Evolutionary conservation across 1,140 invertebrate species (phyloP).

Genomic region (Aplysia californica): DNA sequence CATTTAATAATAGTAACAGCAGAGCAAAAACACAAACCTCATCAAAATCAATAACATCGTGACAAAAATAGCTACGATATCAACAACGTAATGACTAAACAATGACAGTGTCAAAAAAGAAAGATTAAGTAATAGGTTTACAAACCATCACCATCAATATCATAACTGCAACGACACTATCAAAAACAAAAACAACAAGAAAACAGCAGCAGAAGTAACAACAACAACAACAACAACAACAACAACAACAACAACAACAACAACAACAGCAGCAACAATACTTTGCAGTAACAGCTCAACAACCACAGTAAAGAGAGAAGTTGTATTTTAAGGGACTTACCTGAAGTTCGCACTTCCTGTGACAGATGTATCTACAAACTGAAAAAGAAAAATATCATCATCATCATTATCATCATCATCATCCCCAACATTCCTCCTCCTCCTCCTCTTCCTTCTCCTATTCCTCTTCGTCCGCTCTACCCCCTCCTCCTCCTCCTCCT

Average conservation of each 20-base stretch:
- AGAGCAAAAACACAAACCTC: background rate
- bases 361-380: conserved; percentile 39
- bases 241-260: background rate
- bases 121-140: background rate
- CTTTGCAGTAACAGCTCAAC: background rate
- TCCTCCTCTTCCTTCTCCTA: background rate
- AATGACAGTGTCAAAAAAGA: background rate
- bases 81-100: background rate
- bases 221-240: background rate
- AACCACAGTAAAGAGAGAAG: background rate
- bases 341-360: conserved; percentile 36
- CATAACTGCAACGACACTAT: background rate
- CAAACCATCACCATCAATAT: background rate
- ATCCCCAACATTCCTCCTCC: background rate
- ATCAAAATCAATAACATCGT: background rate
- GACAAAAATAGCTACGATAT: background rate
- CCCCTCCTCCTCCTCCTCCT: too few relatives aligned
- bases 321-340: conserved; percentile 8
- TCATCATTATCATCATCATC: background rate
- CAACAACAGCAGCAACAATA: background rate
- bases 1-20: too few relatives aligned
- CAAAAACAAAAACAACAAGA: too few relatives aligned
- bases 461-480: too few relatives aligned
- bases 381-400: background rate
- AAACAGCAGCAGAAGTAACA: background rate